Conservation (phyloP, 2,888 invertebrate species). For the Perizoma flavofasciatum region DNA sequence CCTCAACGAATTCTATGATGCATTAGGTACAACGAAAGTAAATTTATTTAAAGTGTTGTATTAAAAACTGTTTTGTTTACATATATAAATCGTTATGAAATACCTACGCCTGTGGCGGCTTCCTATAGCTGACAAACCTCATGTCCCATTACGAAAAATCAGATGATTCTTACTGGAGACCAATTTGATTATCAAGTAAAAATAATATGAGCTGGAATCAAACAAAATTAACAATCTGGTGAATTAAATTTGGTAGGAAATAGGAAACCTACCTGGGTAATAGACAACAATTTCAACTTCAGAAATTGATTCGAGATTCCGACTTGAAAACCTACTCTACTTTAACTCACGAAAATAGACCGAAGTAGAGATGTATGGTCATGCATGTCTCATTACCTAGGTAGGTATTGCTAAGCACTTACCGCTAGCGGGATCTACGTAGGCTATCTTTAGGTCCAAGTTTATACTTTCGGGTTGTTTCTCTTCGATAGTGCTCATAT, state of each 20-base stretch:
- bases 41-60: too few species aligned
- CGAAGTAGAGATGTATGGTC: neutral
- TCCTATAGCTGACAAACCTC: constrained; percentile 53
- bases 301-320: too few species aligned
- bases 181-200: constrained; percentile 50
- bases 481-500: constrained; percentile 70
- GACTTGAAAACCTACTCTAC: neutral
- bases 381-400: too few species aligned
- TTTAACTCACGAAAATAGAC: constrained; percentile 11
- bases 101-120: neutral
- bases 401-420: constrained; percentile 54
- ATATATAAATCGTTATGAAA: too few species aligned
- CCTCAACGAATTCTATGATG: constrained; percentile 65
- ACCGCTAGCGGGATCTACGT: constrained; percentile 85
- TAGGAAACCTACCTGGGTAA: too few species aligned
- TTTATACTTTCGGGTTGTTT: constrained; percentile 80
- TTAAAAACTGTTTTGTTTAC: too few species aligned
- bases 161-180: constrained; percentile 57
- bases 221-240: constrained; percentile 22
- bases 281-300: constrained; percentile 1
- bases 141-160: constrained; percentile 53
- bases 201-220: constrained; percentile 36
- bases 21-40: constrained; percentile 51
- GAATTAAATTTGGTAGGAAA: constrained; percentile 4
- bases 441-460: constrained; percentile 85